These are phyloP conservation scores for Panthera leo DNA, from an alignment of 2,113 vertebrate genomes.

Conservation along the genomic window DNA sequence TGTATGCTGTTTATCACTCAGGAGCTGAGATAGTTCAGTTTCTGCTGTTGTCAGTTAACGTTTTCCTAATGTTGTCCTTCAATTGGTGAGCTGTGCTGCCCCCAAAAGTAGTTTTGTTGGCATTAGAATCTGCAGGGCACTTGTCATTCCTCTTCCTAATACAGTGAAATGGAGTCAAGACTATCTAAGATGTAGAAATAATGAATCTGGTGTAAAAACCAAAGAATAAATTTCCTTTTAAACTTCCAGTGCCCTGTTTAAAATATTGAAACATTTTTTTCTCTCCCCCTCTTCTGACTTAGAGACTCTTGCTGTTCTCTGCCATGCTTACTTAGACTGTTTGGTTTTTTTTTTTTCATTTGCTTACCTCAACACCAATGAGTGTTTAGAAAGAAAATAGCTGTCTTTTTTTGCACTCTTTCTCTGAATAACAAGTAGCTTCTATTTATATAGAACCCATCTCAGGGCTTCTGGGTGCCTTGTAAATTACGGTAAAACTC, in stretches of 20 bases:
- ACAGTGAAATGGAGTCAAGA: background rate
- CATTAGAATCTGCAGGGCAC: conserved; percentile 2
- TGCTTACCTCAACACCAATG: conserved; percentile 49
- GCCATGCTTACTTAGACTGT: background rate
- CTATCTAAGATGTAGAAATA: conserved; percentile 10
- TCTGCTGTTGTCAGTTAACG: background rate
- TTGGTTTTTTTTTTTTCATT: background rate
- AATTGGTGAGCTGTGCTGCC: background rate
- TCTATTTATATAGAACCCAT: conserved; percentile 58
- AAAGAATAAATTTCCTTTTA: background rate
- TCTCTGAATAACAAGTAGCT: conserved; percentile 54
- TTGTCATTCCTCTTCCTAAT: conserved; percentile 8
- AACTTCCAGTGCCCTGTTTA: background rate
- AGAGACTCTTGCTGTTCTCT: background rate
- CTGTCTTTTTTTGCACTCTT: conserved; percentile 37
- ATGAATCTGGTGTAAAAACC: background rate
- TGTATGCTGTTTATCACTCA: background rate
- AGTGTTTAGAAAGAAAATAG: conserved; percentile 67
- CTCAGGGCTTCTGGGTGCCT: conserved; percentile 27
- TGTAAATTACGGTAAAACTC: conserved; percentile 37
- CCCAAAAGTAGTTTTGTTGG: background rate
- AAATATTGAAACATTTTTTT: background rate
- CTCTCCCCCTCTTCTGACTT: background rate
- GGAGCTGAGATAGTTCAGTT: background rate
- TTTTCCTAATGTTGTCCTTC: background rate